Evolutionary conservation across 2,113 vertebrate species (phyloP).

Genomic region (Eudyptes chrysolophus): DNA sequence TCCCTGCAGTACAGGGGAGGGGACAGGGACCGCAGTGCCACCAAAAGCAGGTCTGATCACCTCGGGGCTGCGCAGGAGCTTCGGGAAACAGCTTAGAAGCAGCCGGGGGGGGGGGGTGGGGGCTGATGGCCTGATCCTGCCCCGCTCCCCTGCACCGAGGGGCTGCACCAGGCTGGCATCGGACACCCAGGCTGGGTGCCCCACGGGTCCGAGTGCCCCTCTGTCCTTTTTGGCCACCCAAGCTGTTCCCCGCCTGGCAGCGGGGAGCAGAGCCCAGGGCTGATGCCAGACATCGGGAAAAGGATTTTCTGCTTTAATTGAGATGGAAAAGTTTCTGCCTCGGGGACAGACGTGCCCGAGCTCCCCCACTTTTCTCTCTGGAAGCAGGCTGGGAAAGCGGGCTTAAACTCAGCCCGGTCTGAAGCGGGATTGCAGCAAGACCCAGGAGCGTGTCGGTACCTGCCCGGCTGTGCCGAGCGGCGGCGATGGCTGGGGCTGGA

Average conservation of each 20-base stretch:
- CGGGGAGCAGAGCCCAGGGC: neutral
- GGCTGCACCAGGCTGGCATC: neutral
- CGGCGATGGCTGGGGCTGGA: fast-evolving
- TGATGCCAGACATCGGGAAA: neutral
- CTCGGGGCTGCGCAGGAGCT: fast-evolving
- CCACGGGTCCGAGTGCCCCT: fast-evolving
- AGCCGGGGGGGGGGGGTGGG: neutral
- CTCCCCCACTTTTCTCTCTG: neutral
- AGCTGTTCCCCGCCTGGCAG: neutral
- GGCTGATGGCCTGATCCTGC: neutral
- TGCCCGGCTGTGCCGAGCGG: neutral
- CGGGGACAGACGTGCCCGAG: neutral
- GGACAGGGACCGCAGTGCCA: neutral
- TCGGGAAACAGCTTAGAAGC: neutral
- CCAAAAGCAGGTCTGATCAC: neutral
- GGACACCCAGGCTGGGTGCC: neutral
- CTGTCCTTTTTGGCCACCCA: neutral
- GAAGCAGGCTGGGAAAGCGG: neutral
- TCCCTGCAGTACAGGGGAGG: neutral
- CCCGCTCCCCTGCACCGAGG: fast-evolving
- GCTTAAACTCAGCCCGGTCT: neutral
- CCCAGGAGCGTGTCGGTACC: fast-evolving
- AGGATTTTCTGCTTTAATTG: neutral
- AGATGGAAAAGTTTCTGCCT: neutral
- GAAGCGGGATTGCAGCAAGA: neutral